phyloP scores from a whole-genome alignment of 2,113 vertebrate genomes.

The Malurus cyaneus region DNA sequence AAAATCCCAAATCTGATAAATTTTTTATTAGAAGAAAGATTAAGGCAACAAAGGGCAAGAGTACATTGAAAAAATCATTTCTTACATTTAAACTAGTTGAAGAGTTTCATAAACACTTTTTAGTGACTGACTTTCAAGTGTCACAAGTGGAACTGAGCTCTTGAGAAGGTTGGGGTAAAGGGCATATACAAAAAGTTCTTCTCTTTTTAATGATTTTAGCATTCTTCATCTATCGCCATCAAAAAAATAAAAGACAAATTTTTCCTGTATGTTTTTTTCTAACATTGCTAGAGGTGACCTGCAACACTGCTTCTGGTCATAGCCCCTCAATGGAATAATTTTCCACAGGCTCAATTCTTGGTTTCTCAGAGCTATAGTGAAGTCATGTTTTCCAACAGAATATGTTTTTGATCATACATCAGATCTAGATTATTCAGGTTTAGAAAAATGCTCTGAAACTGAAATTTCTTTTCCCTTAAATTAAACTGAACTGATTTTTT shows the following conservation, averaged over 20 bases:
- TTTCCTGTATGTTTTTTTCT: not conserved
- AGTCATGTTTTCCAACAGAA: not conserved
- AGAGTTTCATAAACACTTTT: constrained; percentile 30
- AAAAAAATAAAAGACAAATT: not conserved
- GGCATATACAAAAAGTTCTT: not conserved
- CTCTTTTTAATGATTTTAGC: not conserved
- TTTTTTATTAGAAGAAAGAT: constrained; percentile 65
- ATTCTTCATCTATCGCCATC: not conserved
- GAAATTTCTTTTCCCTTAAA: not conserved
- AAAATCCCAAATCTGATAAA: constrained; percentile 58
- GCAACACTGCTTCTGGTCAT: not conserved
- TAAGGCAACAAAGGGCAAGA: constrained; percentile 45
- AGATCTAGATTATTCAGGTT: not conserved
- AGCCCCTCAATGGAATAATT: not conserved
- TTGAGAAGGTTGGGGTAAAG: not conserved
- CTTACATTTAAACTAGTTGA: constrained; percentile 22
- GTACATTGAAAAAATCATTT: not conserved
- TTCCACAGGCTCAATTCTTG: not conserved
- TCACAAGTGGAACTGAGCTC: not conserved
- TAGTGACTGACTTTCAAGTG: not conserved
- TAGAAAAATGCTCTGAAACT: not conserved
- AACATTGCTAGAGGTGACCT: not conserved
- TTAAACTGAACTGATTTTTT: not conserved
- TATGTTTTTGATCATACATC: not conserved
- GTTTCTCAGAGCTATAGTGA: not conserved